A percentile compares a stretch with the other conserved stretches of the same genome.
phyloP scores from a whole-genome alignment of 2,113 vertebrate species.

The Oenanthe melanoleuca region DNA sequence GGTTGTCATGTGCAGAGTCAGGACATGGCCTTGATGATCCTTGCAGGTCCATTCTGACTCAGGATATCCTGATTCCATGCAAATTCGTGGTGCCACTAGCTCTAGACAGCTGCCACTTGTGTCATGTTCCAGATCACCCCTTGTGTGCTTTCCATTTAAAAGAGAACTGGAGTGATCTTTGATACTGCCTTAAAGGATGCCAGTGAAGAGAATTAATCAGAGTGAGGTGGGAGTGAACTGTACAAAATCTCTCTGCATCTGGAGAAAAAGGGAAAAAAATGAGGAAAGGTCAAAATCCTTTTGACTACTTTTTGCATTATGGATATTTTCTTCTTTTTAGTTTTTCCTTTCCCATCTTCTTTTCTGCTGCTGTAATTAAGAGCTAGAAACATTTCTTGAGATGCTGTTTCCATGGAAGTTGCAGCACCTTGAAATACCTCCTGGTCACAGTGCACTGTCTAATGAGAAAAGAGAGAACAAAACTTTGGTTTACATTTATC shows the following conservation, averaged over 20 bases:
- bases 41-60: not conserved
- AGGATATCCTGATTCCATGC: not conserved
- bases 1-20: not conserved
- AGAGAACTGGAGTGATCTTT: not conserved
- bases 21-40: not conserved
- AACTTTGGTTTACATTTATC: not conserved
- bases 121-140: not conserved
- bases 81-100: not conserved
- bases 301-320: not conserved
- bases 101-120: not conserved
- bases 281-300: not conserved
- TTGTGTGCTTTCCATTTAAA: not conserved
- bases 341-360: not conserved
- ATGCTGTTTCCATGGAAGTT: not conserved
- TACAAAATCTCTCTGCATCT: not conserved
- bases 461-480: not conserved
- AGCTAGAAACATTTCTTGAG: not conserved
- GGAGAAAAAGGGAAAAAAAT: not conserved
- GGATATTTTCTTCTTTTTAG: not conserved
- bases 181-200: not conserved
- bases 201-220: not conserved
- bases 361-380: not conserved
- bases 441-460: not conserved
- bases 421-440: not conserved
- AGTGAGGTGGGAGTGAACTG: rapidly evolving